Evolutionary conservation across 2,113 vertebrate species (phyloP), one percentile per base, ranked within the genome.

Genomic region (Uropsilus gracilis): DNA sequence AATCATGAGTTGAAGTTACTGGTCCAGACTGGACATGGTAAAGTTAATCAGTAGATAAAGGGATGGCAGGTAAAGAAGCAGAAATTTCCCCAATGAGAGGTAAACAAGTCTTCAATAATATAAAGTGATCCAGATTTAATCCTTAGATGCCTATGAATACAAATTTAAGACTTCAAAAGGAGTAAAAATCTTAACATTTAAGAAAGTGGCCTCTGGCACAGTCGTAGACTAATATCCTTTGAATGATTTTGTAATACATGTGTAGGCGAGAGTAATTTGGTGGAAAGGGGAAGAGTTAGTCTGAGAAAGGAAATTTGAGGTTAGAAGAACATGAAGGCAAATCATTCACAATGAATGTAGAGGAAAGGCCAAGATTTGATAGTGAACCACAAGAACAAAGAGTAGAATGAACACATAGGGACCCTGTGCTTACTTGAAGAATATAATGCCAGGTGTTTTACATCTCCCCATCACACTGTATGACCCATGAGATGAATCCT

Each of bases 231-330:
- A 12, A 73, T 81, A 84, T 37, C 82, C 82, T 46, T 44, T 66
- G 44, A 80, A 48, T 78, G 86, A 72, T 87, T 94, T 90, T 90
- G 61, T 73, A 77, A 92, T 82, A 22, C 50, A 26, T 89, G 66
- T 68, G 53, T 95, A 90, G 92, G 94, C 3, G 8, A 91, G 68
- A 88, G 57, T 71, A 77, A 88, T 92, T 90, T 89, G 90, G 61
- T 92, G 90, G 90, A 90, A 95, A 88, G 39, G 59, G 86, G 68
- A 95, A 95, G 91, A 94, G 85, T 94, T 73, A 8, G 86, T 80
- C 42, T 92, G 85, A 95, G 90, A 96, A 86, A 92, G 95, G 96
- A 97, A 97, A 96, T 63, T 42, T 89, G 90, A 96, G 90, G 63
- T 92, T 90, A 96, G 82, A 75, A 89, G 89, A 90, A 84, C 71